Percentiles rank a stretch among this genome's conserved stretches.
phyloP scores from a whole-genome alignment of 2,113 vertebrate species.

The Lepisosteus osseus region DNA sequence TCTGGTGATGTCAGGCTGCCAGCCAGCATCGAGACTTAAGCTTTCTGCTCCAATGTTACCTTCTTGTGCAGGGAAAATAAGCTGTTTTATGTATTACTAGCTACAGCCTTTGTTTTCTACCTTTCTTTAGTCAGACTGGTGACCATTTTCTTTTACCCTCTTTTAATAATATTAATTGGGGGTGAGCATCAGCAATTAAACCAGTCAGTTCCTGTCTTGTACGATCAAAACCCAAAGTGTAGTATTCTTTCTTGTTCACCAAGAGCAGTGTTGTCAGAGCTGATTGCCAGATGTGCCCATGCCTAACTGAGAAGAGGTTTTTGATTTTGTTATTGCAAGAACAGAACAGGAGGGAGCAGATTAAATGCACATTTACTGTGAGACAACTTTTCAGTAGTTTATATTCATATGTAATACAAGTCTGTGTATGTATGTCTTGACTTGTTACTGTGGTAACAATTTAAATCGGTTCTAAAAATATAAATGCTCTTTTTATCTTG shows the following conservation, averaged over 20 bases:
- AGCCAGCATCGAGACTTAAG: conserved; percentile 72
- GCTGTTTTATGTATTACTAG: conserved; percentile 71
- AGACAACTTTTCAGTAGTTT: too few relatives aligned
- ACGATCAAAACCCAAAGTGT: conserved; percentile 61
- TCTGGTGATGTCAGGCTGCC: conserved; percentile 74
- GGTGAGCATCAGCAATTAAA: conserved; percentile 57
- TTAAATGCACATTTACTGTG: too few relatives aligned
- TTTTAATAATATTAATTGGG: conserved; percentile 54
- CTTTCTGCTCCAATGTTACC: conserved; percentile 69
- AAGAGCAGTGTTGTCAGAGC: conserved; percentile 60
- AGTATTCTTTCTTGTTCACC: conserved; percentile 56
- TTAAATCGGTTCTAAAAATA: conserved; percentile 54
- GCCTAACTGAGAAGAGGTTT: too few relatives aligned
- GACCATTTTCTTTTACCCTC: conserved; percentile 32
- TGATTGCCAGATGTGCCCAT: too few relatives aligned
- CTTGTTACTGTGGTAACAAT: conserved; percentile 63
- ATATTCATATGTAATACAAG: too few relatives aligned
- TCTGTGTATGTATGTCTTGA: conserved; percentile 56
- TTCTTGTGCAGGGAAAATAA: conserved; percentile 80
- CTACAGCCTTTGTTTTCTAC: conserved; percentile 62
- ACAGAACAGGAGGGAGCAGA: too few relatives aligned
- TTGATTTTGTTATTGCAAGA: too few relatives aligned
- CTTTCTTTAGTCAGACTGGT: conserved; percentile 54
- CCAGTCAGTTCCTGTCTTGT: conserved; percentile 64
- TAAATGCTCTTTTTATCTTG: conserved; percentile 49